These are phyloP conservation scores for Chitala chitala DNA, from an alignment of 2,113 vertebrate species.

Conservation along the genomic window DNA sequence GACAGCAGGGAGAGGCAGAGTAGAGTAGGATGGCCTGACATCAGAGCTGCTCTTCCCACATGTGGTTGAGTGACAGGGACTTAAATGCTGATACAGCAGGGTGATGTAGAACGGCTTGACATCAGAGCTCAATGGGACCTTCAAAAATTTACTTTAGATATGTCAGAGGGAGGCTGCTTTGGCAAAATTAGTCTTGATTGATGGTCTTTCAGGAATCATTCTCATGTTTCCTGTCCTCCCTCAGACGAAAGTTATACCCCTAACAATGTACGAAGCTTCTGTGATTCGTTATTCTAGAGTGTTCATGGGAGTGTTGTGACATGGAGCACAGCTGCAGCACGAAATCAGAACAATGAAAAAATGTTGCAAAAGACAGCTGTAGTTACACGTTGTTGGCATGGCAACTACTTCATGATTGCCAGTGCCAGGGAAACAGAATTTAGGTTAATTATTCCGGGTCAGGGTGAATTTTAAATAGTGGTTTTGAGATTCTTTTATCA, in stretches of 20 bases:
- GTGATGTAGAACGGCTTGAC: too few species aligned
- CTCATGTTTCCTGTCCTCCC: too few species aligned
- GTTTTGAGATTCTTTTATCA: not conserved
- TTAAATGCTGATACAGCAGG: too few species aligned
- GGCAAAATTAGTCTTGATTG: too few species aligned
- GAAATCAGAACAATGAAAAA: not conserved
- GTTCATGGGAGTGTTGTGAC: not conserved
- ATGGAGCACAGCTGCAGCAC: not conserved
- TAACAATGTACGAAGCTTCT: too few species aligned
- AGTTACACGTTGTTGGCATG: not conserved
- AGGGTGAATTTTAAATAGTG: not conserved
- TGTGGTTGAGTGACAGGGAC: not conserved
- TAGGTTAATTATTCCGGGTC: not conserved
- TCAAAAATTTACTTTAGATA: too few species aligned
- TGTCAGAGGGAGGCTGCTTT: too few species aligned
- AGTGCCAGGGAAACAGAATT: not conserved
- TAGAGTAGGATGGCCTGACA: not conserved
- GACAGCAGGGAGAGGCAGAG: not conserved
- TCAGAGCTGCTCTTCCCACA: not conserved
- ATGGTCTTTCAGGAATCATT: too few species aligned
- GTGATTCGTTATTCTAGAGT: too few species aligned
- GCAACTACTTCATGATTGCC: not conserved
- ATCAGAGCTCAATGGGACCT: too few species aligned
- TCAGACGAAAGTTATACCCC: too few species aligned
- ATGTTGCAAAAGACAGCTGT: not conserved